Base-by-base conservation (phyloP, 2,113 vertebrate species). In the Anarhynchus alexandrinus region DNA sequence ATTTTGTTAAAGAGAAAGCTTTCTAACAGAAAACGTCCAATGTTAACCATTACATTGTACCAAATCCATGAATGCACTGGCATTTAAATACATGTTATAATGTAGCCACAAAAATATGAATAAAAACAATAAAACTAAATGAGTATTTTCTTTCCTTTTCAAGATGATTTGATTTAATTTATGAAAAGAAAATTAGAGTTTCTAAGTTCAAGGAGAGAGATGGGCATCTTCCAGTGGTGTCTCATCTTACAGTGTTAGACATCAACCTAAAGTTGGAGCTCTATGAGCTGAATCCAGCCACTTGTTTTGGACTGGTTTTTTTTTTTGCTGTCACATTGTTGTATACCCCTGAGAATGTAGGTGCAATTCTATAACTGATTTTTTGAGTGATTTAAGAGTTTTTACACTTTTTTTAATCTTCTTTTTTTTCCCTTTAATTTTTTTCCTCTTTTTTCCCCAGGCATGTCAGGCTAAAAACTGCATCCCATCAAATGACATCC, bases 221-320 rank as follows among this genome's bases (percentile, higher is more conserved):
- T 14, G 3, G 4, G 1, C 14, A 12, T 71, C 21, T 74, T 79
- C 12, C 47, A 64, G 32, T 7, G 3, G 1, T 57, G 4, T 57
- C 18, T 70, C 15, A 36, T 69, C 1, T 77, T 81, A 38, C 16
- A 61, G 4, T 40, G 15, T 62, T 30, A 59, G n/a, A 36, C 11
- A 29, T 23, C 29, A 76, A 3, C 5, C 15, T 47, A 32, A 40
- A 6, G 54, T 26, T 57, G 43, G 32, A 83, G 26, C 3, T 57
- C 23, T 30, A 30, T 0, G 0, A 69, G 25, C 10, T 22, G 18
- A 81, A 34, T 52, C 3, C 16, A 29, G 5, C 1, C 12, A 21
- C 2, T 27, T 57, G 15, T 51, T 79, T 73, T 54, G 26, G 36
- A 57, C 5, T 18, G 4, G 20, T 1, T 4, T 67, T 4, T 67